Evolutionary conservation across 2,113 vertebrate species (phyloP).

Genomic region (Pachypanchax playfairii): DNA sequence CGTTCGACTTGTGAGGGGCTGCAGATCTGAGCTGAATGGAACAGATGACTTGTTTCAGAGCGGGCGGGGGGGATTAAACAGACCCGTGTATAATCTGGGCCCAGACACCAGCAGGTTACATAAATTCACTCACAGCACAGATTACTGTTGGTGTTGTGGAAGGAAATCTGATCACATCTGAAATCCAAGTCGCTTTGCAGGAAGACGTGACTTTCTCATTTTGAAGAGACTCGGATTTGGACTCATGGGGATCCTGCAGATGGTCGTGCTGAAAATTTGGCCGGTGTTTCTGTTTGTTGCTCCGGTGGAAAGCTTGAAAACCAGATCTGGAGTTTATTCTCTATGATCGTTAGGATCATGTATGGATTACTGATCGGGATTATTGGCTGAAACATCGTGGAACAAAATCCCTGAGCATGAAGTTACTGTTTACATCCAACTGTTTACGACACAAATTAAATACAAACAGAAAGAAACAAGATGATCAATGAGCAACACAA

Average conservation of each 20-base stretch:
- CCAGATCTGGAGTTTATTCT: slow-evolving; percentile 1
- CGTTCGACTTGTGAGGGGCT: too few species aligned
- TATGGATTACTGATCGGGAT: not conserved
- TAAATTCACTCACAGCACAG: slow-evolving; percentile 69
- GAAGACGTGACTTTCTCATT: slow-evolving; percentile 19
- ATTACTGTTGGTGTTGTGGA: slow-evolving; percentile 55
- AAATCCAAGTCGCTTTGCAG: slow-evolving; percentile 34
- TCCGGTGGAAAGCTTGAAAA: not conserved
- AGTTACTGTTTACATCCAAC: too few species aligned
- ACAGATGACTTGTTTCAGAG: slow-evolving; percentile 17
- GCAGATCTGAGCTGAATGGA: slow-evolving; percentile 27
- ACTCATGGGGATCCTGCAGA: not conserved
- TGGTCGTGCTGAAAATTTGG: not conserved
- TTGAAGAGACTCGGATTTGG: slow-evolving; percentile 11
- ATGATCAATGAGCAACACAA: too few species aligned
- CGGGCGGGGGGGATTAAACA: slow-evolving; percentile 54
- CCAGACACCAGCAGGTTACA: slow-evolving; percentile 63
- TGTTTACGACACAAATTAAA: not conserved
- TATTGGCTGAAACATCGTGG: not conserved
- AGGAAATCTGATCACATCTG: slow-evolving; percentile 60
- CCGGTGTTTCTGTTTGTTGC: not conserved
- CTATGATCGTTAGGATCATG: not conserved
- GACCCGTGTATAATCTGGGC: slow-evolving; percentile 58
- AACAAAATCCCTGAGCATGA: not conserved
- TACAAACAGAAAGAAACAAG: not conserved